Conservation (phyloP, 92 coral and sea anemone genomes). For the Parazoanthus swiftii region DNA sequence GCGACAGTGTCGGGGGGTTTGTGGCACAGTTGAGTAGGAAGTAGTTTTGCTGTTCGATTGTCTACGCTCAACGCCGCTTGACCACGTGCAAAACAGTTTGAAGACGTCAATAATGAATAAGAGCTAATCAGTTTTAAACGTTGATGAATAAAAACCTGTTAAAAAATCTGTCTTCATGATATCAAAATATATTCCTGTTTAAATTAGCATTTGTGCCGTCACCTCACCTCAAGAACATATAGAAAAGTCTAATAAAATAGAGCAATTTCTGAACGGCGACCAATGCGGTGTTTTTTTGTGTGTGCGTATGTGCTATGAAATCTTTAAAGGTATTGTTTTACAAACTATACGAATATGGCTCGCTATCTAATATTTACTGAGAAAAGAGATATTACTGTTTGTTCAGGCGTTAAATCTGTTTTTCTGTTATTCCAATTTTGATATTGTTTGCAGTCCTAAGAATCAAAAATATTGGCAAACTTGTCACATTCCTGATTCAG, state of each 20-base stretch:
- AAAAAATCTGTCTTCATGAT: slow-evolving; percentile 22
- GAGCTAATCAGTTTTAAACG: not conserved
- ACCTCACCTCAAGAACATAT: not conserved
- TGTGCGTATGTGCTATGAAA: not conserved
- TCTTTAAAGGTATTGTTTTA: slow-evolving; percentile 8
- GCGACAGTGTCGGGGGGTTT: not conserved
- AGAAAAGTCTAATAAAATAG: not conserved
- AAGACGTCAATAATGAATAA: slow-evolving; percentile 17
- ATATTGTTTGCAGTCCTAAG: slow-evolving; percentile 4
- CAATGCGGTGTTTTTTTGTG: not conserved
- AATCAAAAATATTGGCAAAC: slow-evolving; percentile 27
- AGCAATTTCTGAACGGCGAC: not conserved
- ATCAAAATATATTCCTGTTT: not conserved
- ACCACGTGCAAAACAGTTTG: slow-evolving; percentile 16
- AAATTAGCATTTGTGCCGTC: not conserved
- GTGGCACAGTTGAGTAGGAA: not conserved
- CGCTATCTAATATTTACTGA: slow-evolving; percentile 11
- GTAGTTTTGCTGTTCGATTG: not conserved
- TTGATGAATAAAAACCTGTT: slow-evolving; percentile 24
- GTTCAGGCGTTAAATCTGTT: slow-evolving; percentile 37
- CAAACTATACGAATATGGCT: not conserved
- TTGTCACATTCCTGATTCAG: slow-evolving; percentile 30
- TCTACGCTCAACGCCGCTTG: not conserved
- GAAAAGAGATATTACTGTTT: slow-evolving; percentile 38
- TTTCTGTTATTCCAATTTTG: slow-evolving; percentile 31